Percentiles rank a stretch among this genome's conserved stretches.
Evolutionary conservation across 2,113 vertebrate genomes (phyloP).

Genomic region (Catagonus wagneri): DNA sequence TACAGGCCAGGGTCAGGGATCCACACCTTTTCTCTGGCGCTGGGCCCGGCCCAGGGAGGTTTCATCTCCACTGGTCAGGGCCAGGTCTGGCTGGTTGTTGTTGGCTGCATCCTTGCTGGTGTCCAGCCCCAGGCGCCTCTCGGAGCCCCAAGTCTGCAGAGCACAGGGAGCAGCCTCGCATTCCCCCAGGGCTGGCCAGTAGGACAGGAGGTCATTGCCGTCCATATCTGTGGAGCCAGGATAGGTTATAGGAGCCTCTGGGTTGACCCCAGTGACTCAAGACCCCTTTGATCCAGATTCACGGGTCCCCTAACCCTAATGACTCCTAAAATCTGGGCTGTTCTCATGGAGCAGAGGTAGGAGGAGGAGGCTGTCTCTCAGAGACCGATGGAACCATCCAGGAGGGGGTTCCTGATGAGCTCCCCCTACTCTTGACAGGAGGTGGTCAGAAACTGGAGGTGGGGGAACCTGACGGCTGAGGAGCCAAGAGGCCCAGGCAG

Average conservation of each 20-base stretch:
- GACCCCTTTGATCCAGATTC: background rate
- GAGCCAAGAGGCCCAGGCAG: background rate
- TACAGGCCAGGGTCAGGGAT: background rate
- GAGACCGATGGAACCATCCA: background rate
- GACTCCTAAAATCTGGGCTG: background rate
- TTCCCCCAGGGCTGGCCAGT: slow-evolving; percentile 97
- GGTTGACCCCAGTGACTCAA: background rate
- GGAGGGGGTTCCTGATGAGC: background rate
- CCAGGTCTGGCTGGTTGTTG: slow-evolving; percentile 95
- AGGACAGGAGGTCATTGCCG: slow-evolving; percentile 97
- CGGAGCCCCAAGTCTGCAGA: slow-evolving; percentile 98
- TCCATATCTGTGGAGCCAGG: slow-evolving; percentile 91
- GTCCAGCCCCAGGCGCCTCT: slow-evolving; percentile 95
- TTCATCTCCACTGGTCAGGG: slow-evolving; percentile 97
- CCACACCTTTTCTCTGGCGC: slow-evolving; percentile 95
- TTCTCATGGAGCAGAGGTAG: background rate
- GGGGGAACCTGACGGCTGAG: background rate
- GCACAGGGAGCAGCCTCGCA: slow-evolving; percentile 92
- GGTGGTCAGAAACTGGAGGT: background rate
- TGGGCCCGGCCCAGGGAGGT: slow-evolving; percentile 93
- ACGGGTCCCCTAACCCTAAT: background rate
- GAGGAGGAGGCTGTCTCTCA: background rate
- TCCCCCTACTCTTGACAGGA: background rate
- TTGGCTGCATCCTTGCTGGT: slow-evolving; percentile 96
- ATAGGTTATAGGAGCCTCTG: background rate